These are phyloP conservation scores for Eupithecia subumbrata DNA, from an alignment of 2,888 invertebrate genomes.

Conservation along the genomic window DNA sequence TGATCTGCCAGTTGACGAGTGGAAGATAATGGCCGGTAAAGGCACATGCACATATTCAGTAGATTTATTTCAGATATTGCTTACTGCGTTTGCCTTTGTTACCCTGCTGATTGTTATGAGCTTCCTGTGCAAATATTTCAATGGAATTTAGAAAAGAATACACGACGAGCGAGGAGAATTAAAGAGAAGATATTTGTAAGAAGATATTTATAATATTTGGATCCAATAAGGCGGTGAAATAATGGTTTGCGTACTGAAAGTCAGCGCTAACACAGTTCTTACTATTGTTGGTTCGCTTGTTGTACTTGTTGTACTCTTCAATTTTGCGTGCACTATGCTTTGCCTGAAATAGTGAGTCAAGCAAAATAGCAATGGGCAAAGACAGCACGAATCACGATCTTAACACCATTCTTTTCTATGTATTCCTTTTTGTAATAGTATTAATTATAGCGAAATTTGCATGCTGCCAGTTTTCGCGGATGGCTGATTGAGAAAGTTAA, in stretches of 20 bases:
- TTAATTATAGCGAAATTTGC: not conserved
- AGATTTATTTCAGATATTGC: conserved; percentile 61
- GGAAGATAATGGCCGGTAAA: conserved; percentile 53
- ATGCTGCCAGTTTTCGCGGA: not conserved
- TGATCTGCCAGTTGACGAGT: conserved; percentile 70
- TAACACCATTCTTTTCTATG: conserved; percentile 2
- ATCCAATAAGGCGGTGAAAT: not conserved
- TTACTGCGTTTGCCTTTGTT: conserved; percentile 68
- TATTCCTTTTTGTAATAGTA: not conserved
- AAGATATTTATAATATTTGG: not conserved
- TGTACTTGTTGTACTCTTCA: not conserved
- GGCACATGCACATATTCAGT: conserved; percentile 51
- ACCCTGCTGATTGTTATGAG: conserved; percentile 65
- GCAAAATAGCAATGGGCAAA: not conserved
- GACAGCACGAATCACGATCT: not conserved
- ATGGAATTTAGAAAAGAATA: conserved; percentile 39
- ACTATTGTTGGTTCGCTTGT: not conserved
- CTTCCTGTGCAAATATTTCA: conserved; percentile 72
- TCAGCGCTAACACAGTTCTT: not conserved
- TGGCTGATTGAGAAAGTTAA: not conserved
- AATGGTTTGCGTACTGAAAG: not conserved
- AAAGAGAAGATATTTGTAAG: not conserved
- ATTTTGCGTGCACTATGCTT: not conserved
- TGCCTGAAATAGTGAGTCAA: not conserved
- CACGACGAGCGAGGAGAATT: not conserved